Evolutionary conservation across 2,888 invertebrate genomes (phyloP).

Genomic region (Thysanoteuthis rhombus): DNA sequence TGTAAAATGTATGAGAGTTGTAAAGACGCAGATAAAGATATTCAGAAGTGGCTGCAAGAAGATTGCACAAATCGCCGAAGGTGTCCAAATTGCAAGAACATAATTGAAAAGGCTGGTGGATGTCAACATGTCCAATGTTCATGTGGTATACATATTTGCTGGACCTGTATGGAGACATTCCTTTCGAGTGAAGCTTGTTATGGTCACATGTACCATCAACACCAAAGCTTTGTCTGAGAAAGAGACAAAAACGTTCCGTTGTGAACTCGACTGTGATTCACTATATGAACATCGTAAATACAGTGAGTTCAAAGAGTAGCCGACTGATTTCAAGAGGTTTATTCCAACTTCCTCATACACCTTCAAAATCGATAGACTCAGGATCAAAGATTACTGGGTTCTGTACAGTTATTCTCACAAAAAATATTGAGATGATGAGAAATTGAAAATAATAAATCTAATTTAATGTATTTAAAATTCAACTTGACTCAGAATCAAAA

Average conservation of each 20-base stretch:
- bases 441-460: no score
- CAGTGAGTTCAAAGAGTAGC: no score
- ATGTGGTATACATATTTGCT: conserved; percentile 57
- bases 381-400: no score
- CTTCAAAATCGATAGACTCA: no score
- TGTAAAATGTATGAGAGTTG: conserved; percentile 49
- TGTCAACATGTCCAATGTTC: conserved; percentile 58
- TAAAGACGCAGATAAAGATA: conserved; percentile 38
- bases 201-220: conserved; percentile 41
- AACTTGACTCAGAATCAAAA: no score
- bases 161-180: conserved; percentile 53
- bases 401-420: no score
- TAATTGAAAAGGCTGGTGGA: conserved; percentile 58
- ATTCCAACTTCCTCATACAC: no score
- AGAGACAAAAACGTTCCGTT: neutral
- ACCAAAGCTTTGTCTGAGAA: neutral
- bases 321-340: no score
- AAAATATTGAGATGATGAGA: no score
- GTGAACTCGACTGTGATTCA: no score
- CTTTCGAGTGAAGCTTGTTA: conserved; percentile 43
- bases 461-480: no score
- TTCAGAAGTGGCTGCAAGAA: conserved; percentile 46
- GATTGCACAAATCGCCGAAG: conserved; percentile 45
- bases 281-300: no score
- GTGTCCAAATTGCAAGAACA: conserved; percentile 54